Base-by-base conservation (phyloP, 2,888 invertebrate species). In the Tenthredo livida region DNA sequence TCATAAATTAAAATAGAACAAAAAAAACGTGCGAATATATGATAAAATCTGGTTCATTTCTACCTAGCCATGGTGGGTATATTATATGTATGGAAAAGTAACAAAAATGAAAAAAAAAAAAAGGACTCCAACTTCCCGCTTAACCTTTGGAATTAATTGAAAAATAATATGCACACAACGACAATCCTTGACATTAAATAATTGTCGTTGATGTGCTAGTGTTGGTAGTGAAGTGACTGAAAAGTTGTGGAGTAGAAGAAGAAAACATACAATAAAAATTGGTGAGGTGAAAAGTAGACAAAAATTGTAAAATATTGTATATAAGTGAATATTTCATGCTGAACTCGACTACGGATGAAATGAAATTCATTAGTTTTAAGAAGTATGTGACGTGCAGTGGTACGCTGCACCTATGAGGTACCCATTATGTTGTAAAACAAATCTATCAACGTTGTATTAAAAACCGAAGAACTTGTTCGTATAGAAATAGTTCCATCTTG, bases 1-100 rank as follows among this genome's bases (percentile, higher is more conserved):
- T 91, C 91, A 91, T 91, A 89, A 88, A 80, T 70, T 90, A 90
- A 90, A 89, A 87, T 85, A 80, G 17, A 61, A 80, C 2, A 78
- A 33, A 17, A 40, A 2, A 80, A 37, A 58, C 7, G 40, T 61
- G 77, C 54, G 47, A 77, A 33, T 9, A 33, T 73, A 50, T 4
- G 29, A 29, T 54, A 77, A 54, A 77, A 25, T 77, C 54, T 54
- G 50, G 37, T 77, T 77, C 17, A 77, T 77, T 77, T 77, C 33
- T 50, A 33, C 77, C 54, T 47, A 40, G 43, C 73, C 43, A 43
- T 29, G 21, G 43, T 40, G 40, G 25, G 33, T 29, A n/a, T n/a
- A n/a, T n/a, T n/a, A n/a, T n/a, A 29, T 7, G 50, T 77, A 29
- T 54, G 33, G 9, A 29, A 6, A 15, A n/a, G n/a, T 33, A 33